These are phyloP conservation scores for Gambusia holbrooki DNA, from an alignment of 2,113 vertebrate species.

Conservation along the genomic window DNA sequence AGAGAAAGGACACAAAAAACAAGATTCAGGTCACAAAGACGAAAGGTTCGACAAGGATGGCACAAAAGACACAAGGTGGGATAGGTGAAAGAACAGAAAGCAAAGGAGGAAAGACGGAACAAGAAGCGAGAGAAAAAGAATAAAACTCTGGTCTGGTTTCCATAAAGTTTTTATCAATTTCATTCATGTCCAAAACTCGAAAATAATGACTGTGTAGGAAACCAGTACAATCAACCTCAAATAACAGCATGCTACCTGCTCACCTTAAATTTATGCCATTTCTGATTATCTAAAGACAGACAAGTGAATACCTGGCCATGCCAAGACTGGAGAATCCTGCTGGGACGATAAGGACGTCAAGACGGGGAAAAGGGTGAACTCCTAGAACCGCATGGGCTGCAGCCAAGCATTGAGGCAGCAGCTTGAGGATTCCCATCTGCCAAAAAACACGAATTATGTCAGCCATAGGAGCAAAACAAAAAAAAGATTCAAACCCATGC, in stretches of 20 bases:
- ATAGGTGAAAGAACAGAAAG: not conserved
- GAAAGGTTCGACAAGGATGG: too few species aligned
- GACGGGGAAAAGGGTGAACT: conserved; percentile 91
- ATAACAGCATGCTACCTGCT: not conserved
- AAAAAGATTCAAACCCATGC: too few species aligned
- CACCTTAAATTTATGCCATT: not conserved
- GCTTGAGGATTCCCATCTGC: conserved; percentile 75
- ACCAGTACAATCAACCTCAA: not conserved
- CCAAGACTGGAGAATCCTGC: conserved; percentile 93
- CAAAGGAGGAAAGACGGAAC: too few species aligned
- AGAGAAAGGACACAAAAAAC: not conserved
- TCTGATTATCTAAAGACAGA: not conserved
- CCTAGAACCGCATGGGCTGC: conserved; percentile 87
- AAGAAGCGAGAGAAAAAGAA: not conserved
- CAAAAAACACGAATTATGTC: conserved; percentile 17
- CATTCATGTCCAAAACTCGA: not conserved
- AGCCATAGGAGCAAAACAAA: not conserved
- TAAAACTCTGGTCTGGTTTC: too few species aligned
- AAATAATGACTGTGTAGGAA: not conserved
- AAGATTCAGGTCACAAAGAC: not conserved
- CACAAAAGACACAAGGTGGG: not conserved
- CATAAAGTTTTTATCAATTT: not conserved
- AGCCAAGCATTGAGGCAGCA: conserved; percentile 86
- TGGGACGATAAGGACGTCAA: conserved; percentile 93
- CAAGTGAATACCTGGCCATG: conserved; percentile 92